phyloP scores from a whole-genome alignment of 2,797 vertebrate genomes.

The Setipinna tenuifilis region DNA sequence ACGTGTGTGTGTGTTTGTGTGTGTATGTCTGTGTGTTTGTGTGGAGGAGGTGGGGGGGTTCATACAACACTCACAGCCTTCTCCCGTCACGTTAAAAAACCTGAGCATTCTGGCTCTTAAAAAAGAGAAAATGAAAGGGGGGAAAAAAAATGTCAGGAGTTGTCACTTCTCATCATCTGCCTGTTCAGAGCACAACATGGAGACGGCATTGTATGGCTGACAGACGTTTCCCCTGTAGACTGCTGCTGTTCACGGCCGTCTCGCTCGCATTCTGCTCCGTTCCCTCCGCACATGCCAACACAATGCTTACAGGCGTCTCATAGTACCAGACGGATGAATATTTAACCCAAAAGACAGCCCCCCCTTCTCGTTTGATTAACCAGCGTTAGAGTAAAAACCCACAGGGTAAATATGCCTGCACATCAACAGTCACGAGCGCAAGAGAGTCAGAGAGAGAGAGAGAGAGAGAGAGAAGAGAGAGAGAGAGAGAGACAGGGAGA shows the following conservation, averaged over 20 bases:
- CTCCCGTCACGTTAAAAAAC: slow-evolving; percentile 32
- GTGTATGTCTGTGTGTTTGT: no score
- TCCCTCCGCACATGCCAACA: slow-evolving; percentile 30
- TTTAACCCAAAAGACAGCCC: slow-evolving; percentile 30
- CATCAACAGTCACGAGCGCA: neutral
- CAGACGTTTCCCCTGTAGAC: slow-evolving; percentile 48
- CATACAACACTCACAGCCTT: slow-evolving; percentile 20
- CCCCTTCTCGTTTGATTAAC: slow-evolving; percentile 15
- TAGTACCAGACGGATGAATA: slow-evolving; percentile 43
- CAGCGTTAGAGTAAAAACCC: slow-evolving; percentile 7
- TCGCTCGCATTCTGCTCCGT: slow-evolving; percentile 18
- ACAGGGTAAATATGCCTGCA: neutral
- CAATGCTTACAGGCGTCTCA: slow-evolving; percentile 35
- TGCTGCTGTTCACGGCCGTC: slow-evolving; percentile 29
- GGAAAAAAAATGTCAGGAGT: slow-evolving; percentile 36
- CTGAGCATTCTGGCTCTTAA: slow-evolving; percentile 40
- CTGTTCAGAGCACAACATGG: slow-evolving; percentile 49
- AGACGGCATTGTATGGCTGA: slow-evolving; percentile 47
- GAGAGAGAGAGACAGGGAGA: neutral
- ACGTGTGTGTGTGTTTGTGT: no score
- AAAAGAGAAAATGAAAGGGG: neutral
- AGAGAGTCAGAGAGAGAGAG: neutral
- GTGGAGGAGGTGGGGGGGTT: no score
- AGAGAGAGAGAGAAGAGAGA: neutral
- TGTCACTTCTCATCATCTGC: slow-evolving; percentile 58